These are phyloP conservation scores for Numida meleagris DNA, from an alignment of 2,113 vertebrate genomes.

Conservation along the genomic window DNA sequence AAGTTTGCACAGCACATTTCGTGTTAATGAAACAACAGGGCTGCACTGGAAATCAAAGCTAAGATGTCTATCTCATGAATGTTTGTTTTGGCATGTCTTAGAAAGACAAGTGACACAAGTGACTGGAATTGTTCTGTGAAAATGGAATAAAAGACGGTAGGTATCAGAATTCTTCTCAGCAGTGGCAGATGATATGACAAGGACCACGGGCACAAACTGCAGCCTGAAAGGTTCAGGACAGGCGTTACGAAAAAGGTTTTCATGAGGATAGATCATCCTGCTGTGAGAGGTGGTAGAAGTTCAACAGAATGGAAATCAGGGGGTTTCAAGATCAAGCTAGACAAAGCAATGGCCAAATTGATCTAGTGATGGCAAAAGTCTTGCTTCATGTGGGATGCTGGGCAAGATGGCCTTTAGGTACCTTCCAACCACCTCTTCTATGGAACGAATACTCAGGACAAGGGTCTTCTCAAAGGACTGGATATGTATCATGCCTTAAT, in stretches of 20 bases:
- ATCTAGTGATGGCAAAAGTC: background rate
- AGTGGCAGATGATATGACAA: background rate
- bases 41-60: background rate
- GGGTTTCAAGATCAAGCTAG: background rate
- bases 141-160: background rate
- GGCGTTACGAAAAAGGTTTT: background rate
- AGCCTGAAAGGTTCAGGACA: background rate
- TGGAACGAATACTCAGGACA: background rate
- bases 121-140: background rate
- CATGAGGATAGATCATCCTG: background rate
- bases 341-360: background rate
- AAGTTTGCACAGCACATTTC: background rate
- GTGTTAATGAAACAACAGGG: background rate
- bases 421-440: background rate
- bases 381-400: background rate
- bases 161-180: background rate
- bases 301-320: background rate
- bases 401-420: background rate
- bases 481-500: background rate
- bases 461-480: background rate
- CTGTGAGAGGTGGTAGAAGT: background rate
- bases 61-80: background rate
- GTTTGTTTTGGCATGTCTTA: background rate
- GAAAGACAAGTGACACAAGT: background rate
- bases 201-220: background rate